These are phyloP conservation scores for Pangasius larnaudii DNA, from an alignment of 2,797 vertebrate genomes.

Conservation along the genomic window DNA sequence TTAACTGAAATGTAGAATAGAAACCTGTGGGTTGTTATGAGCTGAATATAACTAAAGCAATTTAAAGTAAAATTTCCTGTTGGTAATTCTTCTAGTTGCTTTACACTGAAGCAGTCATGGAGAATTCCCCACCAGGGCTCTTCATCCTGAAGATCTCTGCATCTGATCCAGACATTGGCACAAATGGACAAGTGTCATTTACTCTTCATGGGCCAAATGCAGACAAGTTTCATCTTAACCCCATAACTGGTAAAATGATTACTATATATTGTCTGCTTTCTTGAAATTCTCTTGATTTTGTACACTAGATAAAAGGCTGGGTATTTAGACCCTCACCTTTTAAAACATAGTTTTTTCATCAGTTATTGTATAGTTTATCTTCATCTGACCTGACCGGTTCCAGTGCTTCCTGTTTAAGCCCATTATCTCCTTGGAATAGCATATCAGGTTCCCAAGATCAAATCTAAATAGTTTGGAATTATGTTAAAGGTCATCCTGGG, in stretches of 20 bases:
- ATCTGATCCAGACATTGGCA: conserved; percentile 84
- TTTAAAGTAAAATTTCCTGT: background rate
- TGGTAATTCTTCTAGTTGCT: conserved; percentile 75
- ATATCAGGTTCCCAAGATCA: conserved; percentile 40
- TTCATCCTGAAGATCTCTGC: conserved; percentile 89
- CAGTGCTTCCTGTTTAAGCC: conserved; percentile 20
- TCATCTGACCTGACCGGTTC: conserved; percentile 27
- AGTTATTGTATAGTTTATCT: conserved; percentile 44
- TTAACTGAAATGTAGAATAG: background rate
- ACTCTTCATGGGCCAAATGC: conserved; percentile 88
- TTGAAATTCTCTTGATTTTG: background rate
- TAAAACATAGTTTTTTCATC: conserved; percentile 36
- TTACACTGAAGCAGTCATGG: conserved; percentile 87
- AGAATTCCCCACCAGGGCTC: conserved; percentile 81
- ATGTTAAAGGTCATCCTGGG: conserved; percentile 1
- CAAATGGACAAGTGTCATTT: conserved; percentile 90
- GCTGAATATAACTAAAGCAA: background rate
- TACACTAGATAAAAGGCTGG: conserved; percentile 10
- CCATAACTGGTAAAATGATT: conserved; percentile 82
- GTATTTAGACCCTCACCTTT: conserved; percentile 1
- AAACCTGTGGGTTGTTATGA: background rate
- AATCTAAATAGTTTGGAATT: conserved; percentile 28
- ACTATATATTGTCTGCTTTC: conserved; percentile 6
- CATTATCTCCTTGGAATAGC: conserved; percentile 30
- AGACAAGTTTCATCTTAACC: conserved; percentile 88